Evolutionary conservation across 1,140 invertebrate species (phyloP), one percentile per base, ranked within the genome.

Genomic region (Bactericera cockerelli): DNA sequence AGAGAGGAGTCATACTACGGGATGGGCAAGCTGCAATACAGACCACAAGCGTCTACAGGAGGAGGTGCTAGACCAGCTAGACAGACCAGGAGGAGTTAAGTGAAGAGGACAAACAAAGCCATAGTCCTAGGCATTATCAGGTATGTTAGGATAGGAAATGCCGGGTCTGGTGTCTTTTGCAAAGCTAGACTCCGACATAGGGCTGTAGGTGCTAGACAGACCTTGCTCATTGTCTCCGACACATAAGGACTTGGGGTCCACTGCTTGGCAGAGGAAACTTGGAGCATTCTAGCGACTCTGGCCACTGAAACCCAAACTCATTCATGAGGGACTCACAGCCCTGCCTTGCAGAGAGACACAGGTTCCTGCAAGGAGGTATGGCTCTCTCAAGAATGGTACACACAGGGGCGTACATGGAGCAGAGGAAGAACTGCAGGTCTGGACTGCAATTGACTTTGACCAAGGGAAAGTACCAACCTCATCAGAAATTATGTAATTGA

Each of bases 381-480:
- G 93, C 84, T 62, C 79, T 74, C 26, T 94, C 89, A 59, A 98
- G 71, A 56, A 96, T 90, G 1, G 91, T 95, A 69, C 96, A 99
- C 0, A 98, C 86, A 0, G 97, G 96, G 3, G 87, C 89, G 71
- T 93, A 99, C 56, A 99, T 80, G 0, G 92, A 87, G 75, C 97
- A 99, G 19, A 99, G 74, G 70, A 99, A 99, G 62, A 98, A 87
- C 69, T 93, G 87, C 26, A 98, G 74, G 70, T 98, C 89, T 0
- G 87, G 81, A 63, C 91, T 95, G 71, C 96, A 99, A 64, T 93
- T 83, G 2, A 97, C 83, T 76, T 98, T 97, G 1, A 98, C 86
- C n/a, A 99, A 73, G 1, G 95, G 92, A 59, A 88, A 88, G 69
- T 92, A 98, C 68, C 93, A 87, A 94, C 57, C 89, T 85, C 62